phyloP scores from a whole-genome alignment of 2,113 vertebrate genomes.

The Peucedramus taeniatus region DNA sequence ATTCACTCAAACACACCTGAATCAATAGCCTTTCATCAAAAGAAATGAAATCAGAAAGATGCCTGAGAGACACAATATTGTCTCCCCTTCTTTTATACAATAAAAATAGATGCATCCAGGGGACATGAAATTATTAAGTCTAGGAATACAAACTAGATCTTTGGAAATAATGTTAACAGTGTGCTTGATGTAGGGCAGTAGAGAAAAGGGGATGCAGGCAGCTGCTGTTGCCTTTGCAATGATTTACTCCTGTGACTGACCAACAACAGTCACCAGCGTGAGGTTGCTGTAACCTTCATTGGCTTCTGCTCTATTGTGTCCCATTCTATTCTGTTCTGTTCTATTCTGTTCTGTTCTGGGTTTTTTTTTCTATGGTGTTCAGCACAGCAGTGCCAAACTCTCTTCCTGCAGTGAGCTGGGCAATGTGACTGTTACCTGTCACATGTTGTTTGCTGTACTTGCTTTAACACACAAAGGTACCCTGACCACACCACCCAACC shows the following conservation, averaged over 20 bases:
- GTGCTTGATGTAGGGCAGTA: not conserved
- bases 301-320: not conserved
- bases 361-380: not conserved
- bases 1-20: not conserved
- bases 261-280: fast-evolving
- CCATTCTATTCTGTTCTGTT: not conserved
- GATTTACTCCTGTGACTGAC: not conserved
- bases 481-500: not conserved
- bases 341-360: not conserved
- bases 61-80: not conserved
- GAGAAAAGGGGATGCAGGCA: not conserved
- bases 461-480: not conserved
- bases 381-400: not conserved
- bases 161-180: not conserved
- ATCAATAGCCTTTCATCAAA: not conserved
- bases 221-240: not conserved
- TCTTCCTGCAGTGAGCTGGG: not conserved
- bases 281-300: fast-evolving
- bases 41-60: not conserved
- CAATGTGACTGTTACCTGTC: not conserved
- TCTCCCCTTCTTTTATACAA: not conserved
- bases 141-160: not conserved
- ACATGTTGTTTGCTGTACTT: not conserved
- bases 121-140: not conserved
- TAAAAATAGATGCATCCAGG: not conserved